Base-by-base conservation (phyloP, 2,888 invertebrate genomes). In the Hirtodrosophila duncani region DNA sequence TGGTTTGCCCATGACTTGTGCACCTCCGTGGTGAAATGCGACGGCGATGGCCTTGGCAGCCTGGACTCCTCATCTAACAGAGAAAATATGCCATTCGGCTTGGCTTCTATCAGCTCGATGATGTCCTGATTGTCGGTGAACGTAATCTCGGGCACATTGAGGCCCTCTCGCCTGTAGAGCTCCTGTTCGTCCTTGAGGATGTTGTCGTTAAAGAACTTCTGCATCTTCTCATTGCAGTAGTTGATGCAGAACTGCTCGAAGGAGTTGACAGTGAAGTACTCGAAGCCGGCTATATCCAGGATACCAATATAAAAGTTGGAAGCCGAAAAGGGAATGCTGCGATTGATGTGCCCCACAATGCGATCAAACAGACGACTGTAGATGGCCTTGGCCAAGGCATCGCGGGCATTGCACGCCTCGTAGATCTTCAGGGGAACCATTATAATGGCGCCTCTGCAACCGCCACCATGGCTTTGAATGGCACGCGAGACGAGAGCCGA, bases 141-240 rank as follows among this genome's bases (percentile, higher is more conserved):
- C 51, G 93, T 91, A 77, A 99, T 98, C 88, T 96, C 96, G 26
- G 95, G 95, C 46, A 99, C 95, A 83, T 94, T 93, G 20, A 99
- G 89, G 0, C 97, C 97, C 88, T 99, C 99, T 34, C 93, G 91
- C 83, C 94, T 93, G 87, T 99, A 99, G 51, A 99, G 86, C 69
- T 94, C 93, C 88, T 99, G 99, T 82, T 99, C 99, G 84, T 96
- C 94, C 87, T 96, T 97, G 7, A 99, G 88, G 67, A 99, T 97
- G 52, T 97, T 91, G 85, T 98, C 97, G 88, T 99, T 99, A 89
- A 99, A 99, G 88, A 99, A 99, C 87, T 99, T 98, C 84, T 99
- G 99, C 42, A 99, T 89, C 84, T 99, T 99, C 88, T 99, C 99
- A 86, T 99, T 99, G 88, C 99, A 99, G 87, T 98, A 99, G 88